Evolutionary conservation across 2,888 invertebrate species (phyloP), one percentile per base, ranked within the genome.

Genomic region (Perdita meconis): DNA sequence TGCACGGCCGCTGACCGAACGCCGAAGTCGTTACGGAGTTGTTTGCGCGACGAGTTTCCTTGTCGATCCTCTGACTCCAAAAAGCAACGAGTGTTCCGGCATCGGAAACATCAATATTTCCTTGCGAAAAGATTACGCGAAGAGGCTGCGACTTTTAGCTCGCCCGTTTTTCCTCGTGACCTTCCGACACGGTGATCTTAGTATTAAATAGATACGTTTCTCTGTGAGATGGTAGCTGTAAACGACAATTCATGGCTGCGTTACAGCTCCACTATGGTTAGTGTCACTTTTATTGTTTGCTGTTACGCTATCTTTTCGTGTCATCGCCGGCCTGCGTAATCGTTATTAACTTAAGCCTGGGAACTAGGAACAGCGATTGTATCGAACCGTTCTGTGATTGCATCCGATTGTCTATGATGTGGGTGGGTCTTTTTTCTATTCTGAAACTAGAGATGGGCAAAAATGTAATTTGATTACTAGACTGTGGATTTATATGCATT

Each of bases 1-100:
- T 69, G 64, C 71, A 53, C 73, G 61, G 63, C 65, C 56, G 55
- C 34, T 50, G 55, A 47, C 12, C 57, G 42, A 69, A 68, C 57
- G 75, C 68, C n/a, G 30, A 30, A 30, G 69, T 69, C 70, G 68
- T 64, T 59, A 56, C 63, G 53, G 47, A 64, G 64, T 57, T 68
- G 57, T 82, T 82, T 80, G 67, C n/a, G n/a, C n/a, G 67, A 64
- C 50, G 64, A 47, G 38, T 65, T 53, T 42, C n/a, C 1, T 34
- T 13, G 19, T n/a, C 16, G 22, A 3, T 36, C 44, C 30, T 13
- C 19, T n/a, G n/a, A n/a, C n/a, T n/a, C n/a, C n/a, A n/a, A n/a
- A n/a, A n/a, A n/a, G n/a, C n/a, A n/a, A 8, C 22, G 24, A 26
- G 59, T 16, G 26, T 13, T 3, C 16, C n/a, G 2, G 10, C 2